A percentile compares a stretch with the other conserved stretches of the same genome.
phyloP scores from a whole-genome alignment of 2,113 vertebrate genomes.

The Mirza zaza region DNA sequence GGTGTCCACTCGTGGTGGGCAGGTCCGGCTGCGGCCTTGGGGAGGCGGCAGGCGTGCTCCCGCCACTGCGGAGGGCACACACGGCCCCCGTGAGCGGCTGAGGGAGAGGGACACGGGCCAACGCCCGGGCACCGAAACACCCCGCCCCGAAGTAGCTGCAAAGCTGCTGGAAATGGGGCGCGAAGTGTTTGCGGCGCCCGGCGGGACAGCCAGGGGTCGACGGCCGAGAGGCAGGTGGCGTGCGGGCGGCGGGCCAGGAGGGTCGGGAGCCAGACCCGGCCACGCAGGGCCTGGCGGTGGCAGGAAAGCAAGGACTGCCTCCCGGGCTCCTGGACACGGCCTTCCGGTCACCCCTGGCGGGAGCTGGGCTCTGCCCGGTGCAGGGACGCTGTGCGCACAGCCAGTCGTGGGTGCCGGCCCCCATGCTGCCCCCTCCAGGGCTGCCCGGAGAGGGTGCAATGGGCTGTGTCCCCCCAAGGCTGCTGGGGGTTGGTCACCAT shows the following conservation, averaged over 20 bases:
- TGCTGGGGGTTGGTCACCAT: not conserved
- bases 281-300: fast-evolving
- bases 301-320: fast-evolving
- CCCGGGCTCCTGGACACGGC: fast-evolving
- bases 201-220: not conserved
- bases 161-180: slow-evolving; percentile 50
- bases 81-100: fast-evolving
- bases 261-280: not conserved
- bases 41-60: not conserved
- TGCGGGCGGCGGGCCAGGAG: fast-evolving
- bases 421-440: fast-evolving
- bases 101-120: not conserved
- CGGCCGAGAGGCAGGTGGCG: fast-evolving
- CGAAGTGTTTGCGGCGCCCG: fast-evolving
- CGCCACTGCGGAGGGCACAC: not conserved
- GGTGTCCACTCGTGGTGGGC: fast-evolving
- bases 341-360: fast-evolving
- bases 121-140: not conserved
- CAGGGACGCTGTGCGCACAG: not conserved
- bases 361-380: fast-evolving
- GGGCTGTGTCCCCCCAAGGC: too few relatives aligned
- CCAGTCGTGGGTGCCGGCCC: fast-evolving
- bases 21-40: not conserved
- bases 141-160: not conserved
- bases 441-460: fast-evolving